A percentile compares a stretch with the other conserved stretches of the same genome.
These are phyloP conservation scores for Pinna nobilis DNA, from an alignment of 1,140 invertebrate species.

Conservation along the genomic window DNA sequence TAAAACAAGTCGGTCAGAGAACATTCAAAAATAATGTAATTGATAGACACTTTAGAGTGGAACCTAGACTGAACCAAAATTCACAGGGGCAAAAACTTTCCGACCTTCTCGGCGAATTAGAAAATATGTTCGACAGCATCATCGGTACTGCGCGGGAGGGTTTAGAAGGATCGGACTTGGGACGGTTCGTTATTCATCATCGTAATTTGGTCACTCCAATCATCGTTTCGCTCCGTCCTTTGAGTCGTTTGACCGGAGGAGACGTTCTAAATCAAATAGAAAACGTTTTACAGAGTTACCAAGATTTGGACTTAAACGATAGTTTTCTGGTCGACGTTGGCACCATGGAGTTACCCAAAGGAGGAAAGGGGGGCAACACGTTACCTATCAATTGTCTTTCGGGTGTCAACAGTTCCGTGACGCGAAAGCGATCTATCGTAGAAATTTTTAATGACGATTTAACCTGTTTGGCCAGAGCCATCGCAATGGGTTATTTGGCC, in stretches of 20 bases:
- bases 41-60: conserved; percentile 8
- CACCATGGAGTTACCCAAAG: conserved; percentile 16
- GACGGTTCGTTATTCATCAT: conserved; percentile 26
- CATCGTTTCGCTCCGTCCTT: conserved; percentile 10
- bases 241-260: conserved; percentile 2
- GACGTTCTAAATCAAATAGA: conserved; percentile 12
- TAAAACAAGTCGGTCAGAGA: conserved; percentile 1
- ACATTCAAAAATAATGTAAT: conserved; percentile 17
- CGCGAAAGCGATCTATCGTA: conserved; percentile 9
- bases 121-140: conserved; percentile 20
- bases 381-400: conserved; percentile 5
- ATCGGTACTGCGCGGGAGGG: conserved; percentile 6
- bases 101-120: conserved; percentile 12
- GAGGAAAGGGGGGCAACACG: conserved; percentile 4
- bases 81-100: conserved; percentile 15
- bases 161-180: conserved; percentile 6
- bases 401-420: conserved; percentile 11
- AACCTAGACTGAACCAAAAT: background rate
- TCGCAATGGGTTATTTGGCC: conserved; percentile 1
- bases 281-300: conserved; percentile 10
- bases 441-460: conserved; percentile 22
- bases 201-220: conserved; percentile 12
- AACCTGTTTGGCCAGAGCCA: conserved; percentile 8
- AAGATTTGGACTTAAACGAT: conserved; percentile 11
- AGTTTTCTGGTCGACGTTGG: conserved; percentile 20